Percentiles rank a stretch among this genome's conserved stretches.
phyloP scores from a whole-genome alignment of 2,888 invertebrate species.

The Salpingus planirostris region DNA sequence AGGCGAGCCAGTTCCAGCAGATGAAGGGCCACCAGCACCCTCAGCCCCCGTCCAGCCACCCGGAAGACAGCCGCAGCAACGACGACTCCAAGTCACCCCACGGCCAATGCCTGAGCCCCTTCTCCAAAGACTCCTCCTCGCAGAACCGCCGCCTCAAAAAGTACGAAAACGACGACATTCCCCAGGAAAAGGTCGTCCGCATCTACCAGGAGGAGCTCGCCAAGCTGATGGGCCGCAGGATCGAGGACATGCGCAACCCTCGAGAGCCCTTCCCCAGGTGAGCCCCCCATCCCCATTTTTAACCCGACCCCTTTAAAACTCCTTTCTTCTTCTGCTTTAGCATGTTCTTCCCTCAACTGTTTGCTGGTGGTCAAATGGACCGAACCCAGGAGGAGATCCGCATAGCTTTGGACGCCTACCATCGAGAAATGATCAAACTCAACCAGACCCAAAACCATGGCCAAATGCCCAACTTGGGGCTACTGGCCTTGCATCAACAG shows the following conservation, averaged over 20 bases:
- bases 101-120: constrained; percentile 72
- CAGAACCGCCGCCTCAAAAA: constrained; percentile 72
- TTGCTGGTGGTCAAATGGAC: constrained; percentile 52
- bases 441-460: constrained; percentile 45
- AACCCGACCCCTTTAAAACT: constrained; percentile 75
- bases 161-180: constrained; percentile 89
- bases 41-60: constrained; percentile 22
- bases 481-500: constrained; percentile 73
- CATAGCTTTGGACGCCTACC: constrained; percentile 83
- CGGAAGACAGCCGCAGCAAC: constrained; percentile 63
- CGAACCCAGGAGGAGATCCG: constrained; percentile 80
- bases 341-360: constrained; percentile 78
- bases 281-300: no score
- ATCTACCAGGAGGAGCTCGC: constrained; percentile 93
- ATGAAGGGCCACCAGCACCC: constrained; percentile 53
- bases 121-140: constrained; percentile 61
- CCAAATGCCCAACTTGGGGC: constrained; percentile 49
- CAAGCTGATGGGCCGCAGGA: constrained; percentile 77
- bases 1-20: constrained; percentile 70
- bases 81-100: constrained; percentile 76
- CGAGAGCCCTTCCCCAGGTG: constrained; percentile 76
- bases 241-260: constrained; percentile 65
- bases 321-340: no score
- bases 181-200: constrained; percentile 90
- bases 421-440: constrained; percentile 85